Conservation (phyloP, 37 sponge, comb jelly and placozoan species). For the Eunapius fragilis region DNA sequence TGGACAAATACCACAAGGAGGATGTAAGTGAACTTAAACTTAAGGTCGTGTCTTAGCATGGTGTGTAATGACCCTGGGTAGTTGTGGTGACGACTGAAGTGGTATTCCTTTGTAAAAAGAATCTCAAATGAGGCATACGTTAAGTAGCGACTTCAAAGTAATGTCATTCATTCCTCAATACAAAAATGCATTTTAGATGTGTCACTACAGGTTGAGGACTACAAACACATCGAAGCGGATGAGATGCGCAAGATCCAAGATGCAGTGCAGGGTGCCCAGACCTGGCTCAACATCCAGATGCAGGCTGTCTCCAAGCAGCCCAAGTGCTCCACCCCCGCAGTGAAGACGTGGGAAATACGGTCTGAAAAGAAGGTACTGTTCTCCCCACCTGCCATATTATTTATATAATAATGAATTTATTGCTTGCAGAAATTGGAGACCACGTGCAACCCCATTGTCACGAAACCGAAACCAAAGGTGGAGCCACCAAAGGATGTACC, state of each 20-base stretch:
- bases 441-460: conserved; percentile 84
- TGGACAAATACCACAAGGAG: conserved; percentile 38
- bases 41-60: no score
- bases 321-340: conserved; percentile 51
- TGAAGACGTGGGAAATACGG: conserved; percentile 65
- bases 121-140: no score
- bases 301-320: conserved; percentile 42
- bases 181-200: not conserved
- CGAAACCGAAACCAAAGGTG: conserved; percentile 95
- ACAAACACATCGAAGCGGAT: conserved; percentile 78
- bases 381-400: not conserved
- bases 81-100: no score
- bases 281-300: conserved; percentile 75
- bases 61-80: not conserved
- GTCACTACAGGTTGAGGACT: conserved; percentile 64
- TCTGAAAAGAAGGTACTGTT: conserved; percentile 62
- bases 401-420: not conserved
- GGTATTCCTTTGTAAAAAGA: not conserved
- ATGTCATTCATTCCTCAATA: not conserved
- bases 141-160: no score
- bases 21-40: conserved; percentile 19
- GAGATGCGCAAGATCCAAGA: conserved; percentile 88
- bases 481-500: conserved; percentile 84
- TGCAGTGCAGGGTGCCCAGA: conserved; percentile 59
- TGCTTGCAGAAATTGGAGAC: conserved; percentile 61